phyloP scores from a whole-genome alignment of 2,888 invertebrate species.

The Noctua fimbriata region DNA sequence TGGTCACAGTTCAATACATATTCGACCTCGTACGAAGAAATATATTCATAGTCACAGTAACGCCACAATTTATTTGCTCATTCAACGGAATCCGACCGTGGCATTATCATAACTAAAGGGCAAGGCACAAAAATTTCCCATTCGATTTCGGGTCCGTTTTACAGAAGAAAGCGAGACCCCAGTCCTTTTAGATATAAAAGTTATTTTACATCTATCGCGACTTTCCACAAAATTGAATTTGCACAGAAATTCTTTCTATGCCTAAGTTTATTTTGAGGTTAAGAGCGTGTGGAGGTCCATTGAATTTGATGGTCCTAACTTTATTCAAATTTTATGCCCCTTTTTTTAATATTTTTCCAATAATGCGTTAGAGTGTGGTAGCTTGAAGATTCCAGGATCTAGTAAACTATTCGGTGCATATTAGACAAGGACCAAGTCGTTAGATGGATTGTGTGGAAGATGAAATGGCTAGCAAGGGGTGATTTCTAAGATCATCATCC shows the following conservation, averaged over 20 bases:
- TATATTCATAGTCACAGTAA: constrained; percentile 74
- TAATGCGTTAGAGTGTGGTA: neutral
- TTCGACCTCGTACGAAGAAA: constrained; percentile 58
- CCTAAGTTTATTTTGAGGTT: constrained; percentile 54
- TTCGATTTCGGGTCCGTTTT: constrained; percentile 57
- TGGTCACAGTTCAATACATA: constrained; percentile 50
- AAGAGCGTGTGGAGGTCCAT: constrained; percentile 34
- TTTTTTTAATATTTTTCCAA: constrained; percentile 24
- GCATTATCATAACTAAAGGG: constrained; percentile 79
- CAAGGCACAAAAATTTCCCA: constrained; percentile 71
- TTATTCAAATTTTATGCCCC: constrained; percentile 34
- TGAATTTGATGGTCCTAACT: constrained; percentile 42
- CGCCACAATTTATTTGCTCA: constrained; percentile 74
- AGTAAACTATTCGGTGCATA: neutral
- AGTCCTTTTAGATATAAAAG: constrained; percentile 54
- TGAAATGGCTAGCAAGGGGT: too few species aligned
- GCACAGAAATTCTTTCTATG: constrained; percentile 40
- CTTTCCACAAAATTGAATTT: constrained; percentile 64
- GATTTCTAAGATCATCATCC: too few species aligned
- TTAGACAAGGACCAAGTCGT: neutral
- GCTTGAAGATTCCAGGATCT: neutral
- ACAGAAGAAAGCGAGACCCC: constrained; percentile 57
- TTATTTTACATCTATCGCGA: constrained; percentile 62
- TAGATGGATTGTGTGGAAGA: neutral
- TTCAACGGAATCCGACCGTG: constrained; percentile 69